Evolutionary conservation across 1,140 invertebrate species (phyloP).

Genomic region (Hylaeus anthracinus): DNA sequence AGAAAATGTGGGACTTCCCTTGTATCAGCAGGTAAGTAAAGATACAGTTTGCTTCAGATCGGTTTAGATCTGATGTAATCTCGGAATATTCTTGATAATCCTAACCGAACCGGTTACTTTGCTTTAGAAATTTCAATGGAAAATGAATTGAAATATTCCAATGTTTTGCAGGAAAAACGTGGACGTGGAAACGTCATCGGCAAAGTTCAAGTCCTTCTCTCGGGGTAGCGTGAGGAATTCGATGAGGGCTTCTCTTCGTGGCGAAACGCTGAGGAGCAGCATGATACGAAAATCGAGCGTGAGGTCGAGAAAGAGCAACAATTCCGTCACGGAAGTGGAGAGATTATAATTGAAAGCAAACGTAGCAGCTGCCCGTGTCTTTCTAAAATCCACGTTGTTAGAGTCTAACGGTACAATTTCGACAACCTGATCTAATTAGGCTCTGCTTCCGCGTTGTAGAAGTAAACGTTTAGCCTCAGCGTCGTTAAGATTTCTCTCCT

Average conservation of each 20-base stretch:
- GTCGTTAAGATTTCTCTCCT: no score
- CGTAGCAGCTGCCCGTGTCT: no score
- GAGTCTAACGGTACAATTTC: no score
- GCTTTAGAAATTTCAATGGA: background rate
- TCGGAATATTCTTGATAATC: background rate
- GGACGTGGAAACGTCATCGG: constrained; percentile 65
- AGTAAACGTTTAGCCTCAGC: no score
- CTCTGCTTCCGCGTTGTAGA: no score
- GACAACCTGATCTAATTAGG: no score
- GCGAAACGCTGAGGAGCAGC: constrained; percentile 84
- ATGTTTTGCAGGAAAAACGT: constrained; percentile 65
- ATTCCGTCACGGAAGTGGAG: constrained; percentile 56
- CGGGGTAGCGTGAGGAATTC: constrained; percentile 78
- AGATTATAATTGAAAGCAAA: constrained; percentile 54
- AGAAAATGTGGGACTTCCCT: constrained; percentile 90
- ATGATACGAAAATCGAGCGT: constrained; percentile 82
- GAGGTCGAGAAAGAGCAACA: constrained; percentile 63
- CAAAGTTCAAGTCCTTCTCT: constrained; percentile 72
- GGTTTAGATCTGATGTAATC: no score
- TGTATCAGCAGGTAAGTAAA: constrained; percentile 84
- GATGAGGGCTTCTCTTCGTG: constrained; percentile 83
- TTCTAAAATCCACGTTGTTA: no score
- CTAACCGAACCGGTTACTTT: background rate
- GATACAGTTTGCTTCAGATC: no score
- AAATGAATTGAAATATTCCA: no score